phyloP scores from a whole-genome alignment of 35 echinoderm and acorn worm species.

The Ptychodera flava region DNA sequence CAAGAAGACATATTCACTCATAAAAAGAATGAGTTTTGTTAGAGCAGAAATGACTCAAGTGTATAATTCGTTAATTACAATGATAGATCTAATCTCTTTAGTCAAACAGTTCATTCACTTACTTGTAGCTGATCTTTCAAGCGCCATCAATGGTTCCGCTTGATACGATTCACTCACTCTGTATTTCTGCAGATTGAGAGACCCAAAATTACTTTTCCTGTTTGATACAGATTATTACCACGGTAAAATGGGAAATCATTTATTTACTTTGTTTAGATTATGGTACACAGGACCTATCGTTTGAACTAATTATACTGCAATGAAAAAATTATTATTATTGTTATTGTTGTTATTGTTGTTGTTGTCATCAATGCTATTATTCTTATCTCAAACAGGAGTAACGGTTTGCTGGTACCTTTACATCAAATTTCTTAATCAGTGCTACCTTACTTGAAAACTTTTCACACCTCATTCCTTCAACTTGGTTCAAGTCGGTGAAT shows the following conservation, averaged over 20 bases:
- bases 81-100: neutral
- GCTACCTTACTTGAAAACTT: too few relatives aligned
- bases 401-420: too few relatives aligned
- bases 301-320: neutral
- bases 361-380: neutral
- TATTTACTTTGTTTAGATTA: neutral
- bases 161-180: slow-evolving; percentile 42
- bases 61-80: neutral
- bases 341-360: neutral
- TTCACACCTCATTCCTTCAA: too few relatives aligned
- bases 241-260: neutral
- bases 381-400: too few relatives aligned
- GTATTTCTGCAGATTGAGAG: slow-evolving; percentile 27
- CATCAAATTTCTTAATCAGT: too few relatives aligned
- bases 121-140: slow-evolving; percentile 62
- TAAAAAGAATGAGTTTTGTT: too few relatives aligned
- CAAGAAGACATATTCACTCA: too few relatives aligned
- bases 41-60: too few relatives aligned
- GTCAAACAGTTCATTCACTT: slow-evolving; percentile 14
- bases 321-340: neutral
- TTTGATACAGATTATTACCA: neutral
- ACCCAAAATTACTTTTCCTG: neutral
- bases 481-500: too few relatives aligned
- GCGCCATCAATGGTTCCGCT: slow-evolving; percentile 27
- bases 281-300: neutral